phyloP scores from a whole-genome alignment of 2,113 vertebrate genomes.

The Pseudorasbora parva region DNA sequence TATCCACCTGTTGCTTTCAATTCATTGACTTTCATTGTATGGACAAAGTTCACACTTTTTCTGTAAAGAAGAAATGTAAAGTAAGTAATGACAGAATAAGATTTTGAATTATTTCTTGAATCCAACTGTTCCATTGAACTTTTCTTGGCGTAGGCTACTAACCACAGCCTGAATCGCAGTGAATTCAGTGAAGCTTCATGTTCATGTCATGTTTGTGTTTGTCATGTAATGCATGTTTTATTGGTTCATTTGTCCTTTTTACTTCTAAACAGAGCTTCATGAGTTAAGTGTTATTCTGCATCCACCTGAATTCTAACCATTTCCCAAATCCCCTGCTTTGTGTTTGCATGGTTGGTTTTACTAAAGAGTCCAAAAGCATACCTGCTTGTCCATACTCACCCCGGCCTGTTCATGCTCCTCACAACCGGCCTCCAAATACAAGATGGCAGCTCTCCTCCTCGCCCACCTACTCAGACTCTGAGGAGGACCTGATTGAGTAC shows the following conservation, averaged over 20 bases:
- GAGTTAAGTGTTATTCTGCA: constrained; percentile 31
- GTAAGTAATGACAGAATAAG: no score
- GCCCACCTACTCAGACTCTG: constrained; percentile 44
- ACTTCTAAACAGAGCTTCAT: background rate
- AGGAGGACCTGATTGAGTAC: constrained; percentile 32
- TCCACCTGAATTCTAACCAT: constrained; percentile 59
- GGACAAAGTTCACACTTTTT: no score
- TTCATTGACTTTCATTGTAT: no score
- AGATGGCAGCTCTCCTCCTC: constrained; percentile 63
- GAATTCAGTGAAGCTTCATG: background rate
- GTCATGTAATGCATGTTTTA: background rate
- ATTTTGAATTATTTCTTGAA: background rate
- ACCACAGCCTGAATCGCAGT: background rate
- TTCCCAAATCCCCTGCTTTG: constrained; percentile 65
- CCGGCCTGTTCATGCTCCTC: constrained; percentile 22
- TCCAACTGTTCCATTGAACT: background rate
- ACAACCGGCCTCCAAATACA: constrained; percentile 52
- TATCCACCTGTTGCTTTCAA: no score
- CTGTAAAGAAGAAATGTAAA: no score
- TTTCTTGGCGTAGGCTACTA: background rate
- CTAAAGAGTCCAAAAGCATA: constrained; percentile 68
- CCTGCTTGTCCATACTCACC: constrained; percentile 52
- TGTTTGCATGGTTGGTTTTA: constrained; percentile 77
- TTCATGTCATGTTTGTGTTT: background rate
- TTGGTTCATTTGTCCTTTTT: constrained; percentile 3